Conservation (phyloP, 2,888 invertebrate genomes). For the Tenthredo notha region DNA sequence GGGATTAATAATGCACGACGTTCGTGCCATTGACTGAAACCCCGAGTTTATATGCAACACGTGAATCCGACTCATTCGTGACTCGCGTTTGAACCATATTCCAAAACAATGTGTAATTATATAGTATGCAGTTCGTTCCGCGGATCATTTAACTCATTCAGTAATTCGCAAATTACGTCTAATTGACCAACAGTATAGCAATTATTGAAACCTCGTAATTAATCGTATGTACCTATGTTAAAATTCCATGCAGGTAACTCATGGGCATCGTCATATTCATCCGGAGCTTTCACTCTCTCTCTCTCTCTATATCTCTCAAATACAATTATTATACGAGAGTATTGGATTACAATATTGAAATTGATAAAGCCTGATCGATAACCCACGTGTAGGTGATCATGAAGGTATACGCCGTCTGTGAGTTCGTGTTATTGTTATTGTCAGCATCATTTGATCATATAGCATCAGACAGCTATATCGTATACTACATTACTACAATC, state of each 20-base stretch:
- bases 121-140: background rate
- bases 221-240: background rate
- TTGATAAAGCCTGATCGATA: slow-evolving; percentile 42
- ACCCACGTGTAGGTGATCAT: background rate
- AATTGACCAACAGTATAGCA: background rate
- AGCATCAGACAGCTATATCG: background rate
- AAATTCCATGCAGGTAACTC: background rate
- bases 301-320: background rate
- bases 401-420: background rate
- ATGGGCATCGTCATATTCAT: background rate
- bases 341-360: slow-evolving; percentile 28
- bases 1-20: background rate
- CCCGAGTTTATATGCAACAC: background rate
- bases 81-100: background rate
- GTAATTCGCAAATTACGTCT: background rate
- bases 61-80: background rate
- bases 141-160: background rate
- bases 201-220: background rate
- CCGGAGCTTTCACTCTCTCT: background rate
- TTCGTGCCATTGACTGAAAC: background rate
- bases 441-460: background rate
- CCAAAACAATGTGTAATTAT: background rate
- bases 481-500: background rate
- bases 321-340: background rate
- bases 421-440: background rate